Evolutionary conservation across 2,888 invertebrate species (phyloP).

Genomic region (Ophioninae sp.): DNA sequence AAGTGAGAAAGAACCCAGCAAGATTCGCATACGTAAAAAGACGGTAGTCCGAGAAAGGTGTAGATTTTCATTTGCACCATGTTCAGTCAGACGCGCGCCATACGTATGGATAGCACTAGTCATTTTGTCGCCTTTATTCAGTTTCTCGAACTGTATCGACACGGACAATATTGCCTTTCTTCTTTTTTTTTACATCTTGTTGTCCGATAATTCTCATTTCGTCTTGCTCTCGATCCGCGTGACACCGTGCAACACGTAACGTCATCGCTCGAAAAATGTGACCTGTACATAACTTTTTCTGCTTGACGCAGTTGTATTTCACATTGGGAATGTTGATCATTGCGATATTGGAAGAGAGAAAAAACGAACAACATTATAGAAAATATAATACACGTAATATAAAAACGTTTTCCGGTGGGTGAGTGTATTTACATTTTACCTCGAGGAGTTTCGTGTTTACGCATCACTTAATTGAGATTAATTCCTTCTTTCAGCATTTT

Average conservation of each 20-base stretch:
- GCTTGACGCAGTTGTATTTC: conserved; percentile 58
- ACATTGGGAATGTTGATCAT: conserved; percentile 58
- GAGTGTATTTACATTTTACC: conserved; percentile 54
- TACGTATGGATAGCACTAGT: conserved; percentile 58
- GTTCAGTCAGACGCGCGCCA: neutral
- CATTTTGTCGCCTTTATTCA: conserved; percentile 51
- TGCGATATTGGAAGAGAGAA: conserved; percentile 42
- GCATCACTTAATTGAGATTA: conserved; percentile 68
- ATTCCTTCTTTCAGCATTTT: conserved; percentile 78
- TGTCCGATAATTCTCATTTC: conserved; percentile 20
- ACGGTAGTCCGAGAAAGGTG: conserved; percentile 10
- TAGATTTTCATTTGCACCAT: conserved; percentile 9
- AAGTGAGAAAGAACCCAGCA: neutral
- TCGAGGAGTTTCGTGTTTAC: conserved; percentile 27
- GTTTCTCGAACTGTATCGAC: conserved; percentile 21
- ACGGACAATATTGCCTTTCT: conserved; percentile 35
- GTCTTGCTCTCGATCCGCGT: conserved; percentile 16
- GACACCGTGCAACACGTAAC: conserved; percentile 20
- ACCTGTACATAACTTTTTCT: conserved; percentile 57
- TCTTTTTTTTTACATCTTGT: conserved; percentile 38
- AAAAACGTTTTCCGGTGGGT: conserved; percentile 15
- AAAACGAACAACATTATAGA: conserved; percentile 27
- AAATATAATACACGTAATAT: conserved; percentile 59
- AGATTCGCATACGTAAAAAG: conserved; percentile 29
- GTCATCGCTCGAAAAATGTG: conserved; percentile 35